These are phyloP conservation scores for Danio rerio DNA, from an alignment of 2,113 vertebrate species.

Conservation along the genomic window DNA sequence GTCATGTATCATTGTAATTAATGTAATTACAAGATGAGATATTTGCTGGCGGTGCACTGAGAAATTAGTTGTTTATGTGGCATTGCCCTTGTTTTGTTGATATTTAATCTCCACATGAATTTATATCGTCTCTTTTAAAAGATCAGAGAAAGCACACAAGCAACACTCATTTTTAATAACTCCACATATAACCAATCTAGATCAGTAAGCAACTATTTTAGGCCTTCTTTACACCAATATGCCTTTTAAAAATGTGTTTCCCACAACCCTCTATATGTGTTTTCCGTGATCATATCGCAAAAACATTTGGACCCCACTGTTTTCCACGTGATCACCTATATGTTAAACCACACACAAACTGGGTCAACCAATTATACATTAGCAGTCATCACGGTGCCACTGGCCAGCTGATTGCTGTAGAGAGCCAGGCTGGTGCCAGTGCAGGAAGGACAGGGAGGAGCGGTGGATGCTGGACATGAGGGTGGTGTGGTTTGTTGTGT, in stretches of 20 bases:
- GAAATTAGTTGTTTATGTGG: not conserved
- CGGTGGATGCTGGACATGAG: conserved; percentile 55
- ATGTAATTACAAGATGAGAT: not conserved
- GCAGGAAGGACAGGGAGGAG: conserved; percentile 70
- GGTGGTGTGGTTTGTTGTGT: conserved; percentile 5
- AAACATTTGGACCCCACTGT: not conserved
- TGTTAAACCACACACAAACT: not conserved
- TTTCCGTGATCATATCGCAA: not conserved
- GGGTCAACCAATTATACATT: not conserved
- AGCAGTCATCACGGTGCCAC: not conserved
- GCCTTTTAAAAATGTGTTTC: not conserved
- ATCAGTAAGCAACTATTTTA: not conserved
- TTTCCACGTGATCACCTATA: not conserved
- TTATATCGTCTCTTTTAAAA: not conserved
- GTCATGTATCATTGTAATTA: not conserved
- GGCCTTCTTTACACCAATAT: not conserved
- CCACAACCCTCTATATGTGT: not conserved
- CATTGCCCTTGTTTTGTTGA: not conserved
- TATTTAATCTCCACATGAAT: not conserved
- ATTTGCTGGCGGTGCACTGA: not conserved
- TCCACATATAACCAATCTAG: not conserved
- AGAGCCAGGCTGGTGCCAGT: conserved; percentile 71
- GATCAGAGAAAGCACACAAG: not conserved
- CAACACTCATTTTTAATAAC: not conserved
- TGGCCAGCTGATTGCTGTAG: conserved; percentile 55